phyloP scores from a whole-genome alignment of 2,113 vertebrate genomes.

The Apus apus region DNA sequence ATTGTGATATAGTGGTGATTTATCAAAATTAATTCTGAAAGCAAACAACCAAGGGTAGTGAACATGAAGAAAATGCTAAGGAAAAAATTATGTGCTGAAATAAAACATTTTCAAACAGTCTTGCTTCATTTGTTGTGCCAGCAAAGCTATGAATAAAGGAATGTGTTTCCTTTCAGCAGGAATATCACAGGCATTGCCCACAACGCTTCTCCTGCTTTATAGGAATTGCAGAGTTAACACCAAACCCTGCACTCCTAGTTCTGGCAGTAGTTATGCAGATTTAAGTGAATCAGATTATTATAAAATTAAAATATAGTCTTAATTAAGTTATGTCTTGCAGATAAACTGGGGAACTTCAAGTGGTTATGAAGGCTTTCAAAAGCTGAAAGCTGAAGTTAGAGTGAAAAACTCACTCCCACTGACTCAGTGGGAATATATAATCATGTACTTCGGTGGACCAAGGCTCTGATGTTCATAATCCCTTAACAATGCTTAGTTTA shows the following conservation, averaged over 20 bases:
- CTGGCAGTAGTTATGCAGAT: not conserved
- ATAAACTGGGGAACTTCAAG: not conserved
- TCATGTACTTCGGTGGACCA: not conserved
- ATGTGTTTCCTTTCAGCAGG: not conserved
- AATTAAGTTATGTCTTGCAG: not conserved
- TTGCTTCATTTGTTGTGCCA: not conserved
- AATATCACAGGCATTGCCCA: not conserved
- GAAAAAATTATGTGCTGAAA: not conserved
- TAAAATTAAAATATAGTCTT: not conserved
- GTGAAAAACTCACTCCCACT: not conserved
- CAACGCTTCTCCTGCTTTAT: not conserved
- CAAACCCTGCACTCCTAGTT: not conserved
- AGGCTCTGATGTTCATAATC: not conserved
- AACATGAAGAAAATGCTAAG: not conserved
- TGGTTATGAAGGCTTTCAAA: not conserved
- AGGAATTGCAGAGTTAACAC: not conserved
- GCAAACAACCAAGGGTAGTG: not conserved
- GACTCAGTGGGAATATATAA: not conserved
- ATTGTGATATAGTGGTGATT: not conserved
- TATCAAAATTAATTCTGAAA: constrained; percentile 30
- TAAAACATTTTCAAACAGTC: not conserved
- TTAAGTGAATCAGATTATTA: not conserved
- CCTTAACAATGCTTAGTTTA: not conserved
- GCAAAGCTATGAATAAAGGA: not conserved
- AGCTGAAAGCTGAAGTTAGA: not conserved